Evolutionary conservation across 2,113 vertebrate genomes (phyloP), one percentile per base, ranked within the genome.

Genomic region (Grammomys dolichurus): DNA sequence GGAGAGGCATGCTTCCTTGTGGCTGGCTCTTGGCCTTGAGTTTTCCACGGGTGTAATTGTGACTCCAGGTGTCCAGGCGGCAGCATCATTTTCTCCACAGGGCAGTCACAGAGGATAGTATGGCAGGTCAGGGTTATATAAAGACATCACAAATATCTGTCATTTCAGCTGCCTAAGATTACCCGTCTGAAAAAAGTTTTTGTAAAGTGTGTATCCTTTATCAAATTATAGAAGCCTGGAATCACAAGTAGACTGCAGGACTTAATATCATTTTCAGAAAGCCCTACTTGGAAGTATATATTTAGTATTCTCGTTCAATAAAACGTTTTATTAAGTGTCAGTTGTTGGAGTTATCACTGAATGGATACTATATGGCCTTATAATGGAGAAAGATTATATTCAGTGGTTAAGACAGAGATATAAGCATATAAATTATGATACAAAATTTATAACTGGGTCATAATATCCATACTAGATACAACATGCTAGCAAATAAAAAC

Each of bases 51-150:
- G 26, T 90, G 1, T 95, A 93, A 92, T 96, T 95, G 56, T 92
- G 78, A 91, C 89, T 92, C 60, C 65, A 92, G 96, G 88, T 67
- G 40, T 43, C 75, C 63, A 84, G 28, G 3, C 13, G 67, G n/a
- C 51, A 65, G 84, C 73, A 51, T 93, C 70, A 91, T 97, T 95
- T 97, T 96, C 96, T 19, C 90, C 51, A 63, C 17, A 75, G 94
- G 81, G 5, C 36, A 54, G 76, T 78, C 24, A 84, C 3, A 78
- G 86, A 92, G 77, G 78, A 82, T 89, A 36, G 2, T 90, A 67
- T 95, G 96, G 60, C 20, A 92, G 84, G 58, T 93, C 94, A 76
- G 75, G 51, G 78, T 65, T 82, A 54, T 87, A 24, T 10, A 81
- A 77, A 14, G 69, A 40, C 36, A 80, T 93, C 65, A 85, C 8